These are phyloP conservation scores for Cephus sareptanus DNA, from an alignment of 2,888 invertebrate genomes.

Conservation along the genomic window DNA sequence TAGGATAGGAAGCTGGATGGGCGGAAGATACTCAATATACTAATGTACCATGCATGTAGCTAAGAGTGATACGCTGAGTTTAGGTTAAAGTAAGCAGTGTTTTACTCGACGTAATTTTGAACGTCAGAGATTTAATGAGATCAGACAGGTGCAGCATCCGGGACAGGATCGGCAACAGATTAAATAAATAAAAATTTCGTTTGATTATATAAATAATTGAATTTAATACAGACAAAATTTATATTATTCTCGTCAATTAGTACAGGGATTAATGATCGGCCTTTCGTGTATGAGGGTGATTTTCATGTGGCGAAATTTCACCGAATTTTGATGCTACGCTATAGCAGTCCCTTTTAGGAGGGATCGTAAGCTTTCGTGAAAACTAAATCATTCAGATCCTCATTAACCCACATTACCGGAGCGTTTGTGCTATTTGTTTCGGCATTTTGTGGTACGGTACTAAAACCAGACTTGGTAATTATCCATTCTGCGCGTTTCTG, in stretches of 20 bases:
- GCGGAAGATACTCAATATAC: not conserved
- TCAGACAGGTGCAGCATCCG: too few relatives aligned
- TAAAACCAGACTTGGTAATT: not conserved
- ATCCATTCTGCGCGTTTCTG: not conserved
- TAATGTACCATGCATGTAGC: too few relatives aligned
- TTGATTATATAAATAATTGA: too few relatives aligned
- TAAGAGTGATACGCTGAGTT: too few relatives aligned
- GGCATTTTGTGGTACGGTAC: not conserved
- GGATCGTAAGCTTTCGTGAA: not conserved
- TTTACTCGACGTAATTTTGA: too few relatives aligned
- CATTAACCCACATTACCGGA: slow-evolving; percentile 12
- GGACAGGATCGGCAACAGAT: too few relatives aligned
- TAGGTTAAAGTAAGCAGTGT: too few relatives aligned
- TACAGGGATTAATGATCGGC: too few relatives aligned
- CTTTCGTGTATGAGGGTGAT: not conserved
- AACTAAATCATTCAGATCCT: slow-evolving; percentile 9
- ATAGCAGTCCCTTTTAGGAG: not conserved
- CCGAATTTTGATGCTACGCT: not conserved
- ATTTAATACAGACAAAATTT: too few relatives aligned
- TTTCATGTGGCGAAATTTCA: not conserved
- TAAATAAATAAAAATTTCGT: too few relatives aligned
- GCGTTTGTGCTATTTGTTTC: not conserved
- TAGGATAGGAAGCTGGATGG: not conserved
- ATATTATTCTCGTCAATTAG: too few relatives aligned
- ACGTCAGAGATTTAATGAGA: too few relatives aligned